These are phyloP conservation scores for Atta texana DNA, from an alignment of 1,140 invertebrate genomes.

Conservation along the genomic window DNA sequence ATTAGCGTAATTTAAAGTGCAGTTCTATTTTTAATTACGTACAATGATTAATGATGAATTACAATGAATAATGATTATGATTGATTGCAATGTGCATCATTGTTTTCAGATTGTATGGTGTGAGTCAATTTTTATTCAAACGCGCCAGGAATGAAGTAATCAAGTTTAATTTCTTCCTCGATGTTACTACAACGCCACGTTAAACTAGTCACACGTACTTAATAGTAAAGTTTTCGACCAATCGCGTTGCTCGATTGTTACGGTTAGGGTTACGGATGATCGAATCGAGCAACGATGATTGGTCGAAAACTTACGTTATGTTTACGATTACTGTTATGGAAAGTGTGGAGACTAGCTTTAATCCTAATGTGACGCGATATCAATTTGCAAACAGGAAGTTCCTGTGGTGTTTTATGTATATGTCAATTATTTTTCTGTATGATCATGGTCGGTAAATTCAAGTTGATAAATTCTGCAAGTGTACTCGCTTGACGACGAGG, in stretches of 20 bases:
- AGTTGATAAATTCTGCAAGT: not conserved
- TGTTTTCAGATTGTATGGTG: no score
- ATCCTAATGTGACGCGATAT: not conserved
- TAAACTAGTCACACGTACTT: no score
- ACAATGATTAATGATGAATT: no score
- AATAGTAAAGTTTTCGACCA: no score
- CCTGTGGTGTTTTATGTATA: not conserved
- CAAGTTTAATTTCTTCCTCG: not conserved
- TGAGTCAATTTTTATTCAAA: not conserved
- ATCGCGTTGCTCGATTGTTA: no score
- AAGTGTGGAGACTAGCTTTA: no score
- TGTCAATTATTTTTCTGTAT: not conserved
- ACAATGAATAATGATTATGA: no score
- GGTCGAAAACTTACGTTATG: no score
- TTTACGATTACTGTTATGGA: no score
- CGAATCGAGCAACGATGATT: no score
- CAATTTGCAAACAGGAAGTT: conserved; percentile 9
- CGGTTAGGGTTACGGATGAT: no score
- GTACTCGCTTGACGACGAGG: not conserved
- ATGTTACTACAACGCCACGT: not conserved
- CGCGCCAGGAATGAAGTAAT: not conserved
- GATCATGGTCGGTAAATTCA: not conserved
- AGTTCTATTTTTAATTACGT: not conserved
- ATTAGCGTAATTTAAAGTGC: not conserved
- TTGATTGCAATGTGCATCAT: no score